Percentiles rank a stretch among this genome's conserved stretches.
Evolutionary conservation across 2,113 vertebrate genomes (phyloP).

Genomic region (Hydropotes inermis): DNA sequence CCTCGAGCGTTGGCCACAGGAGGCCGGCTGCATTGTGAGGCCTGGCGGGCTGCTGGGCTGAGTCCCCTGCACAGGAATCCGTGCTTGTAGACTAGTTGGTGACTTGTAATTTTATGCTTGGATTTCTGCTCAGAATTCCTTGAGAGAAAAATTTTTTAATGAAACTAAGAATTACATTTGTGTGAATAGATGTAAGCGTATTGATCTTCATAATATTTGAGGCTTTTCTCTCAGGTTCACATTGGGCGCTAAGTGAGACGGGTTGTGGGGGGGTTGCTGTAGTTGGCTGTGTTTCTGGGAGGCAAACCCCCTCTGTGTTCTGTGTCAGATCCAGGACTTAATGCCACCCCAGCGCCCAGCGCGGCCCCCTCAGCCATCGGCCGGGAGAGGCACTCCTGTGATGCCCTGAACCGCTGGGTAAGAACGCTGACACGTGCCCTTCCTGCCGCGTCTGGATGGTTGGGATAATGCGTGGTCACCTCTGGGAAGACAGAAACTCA

Average conservation of each 20-base stretch:
- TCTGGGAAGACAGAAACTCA: neutral
- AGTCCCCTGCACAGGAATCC: neutral
- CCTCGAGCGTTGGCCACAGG: too few species aligned
- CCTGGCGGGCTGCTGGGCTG: neutral
- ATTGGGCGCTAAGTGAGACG: neutral
- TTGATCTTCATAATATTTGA: neutral
- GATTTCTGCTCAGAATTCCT: neutral
- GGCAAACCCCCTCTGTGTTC: conserved; percentile 57
- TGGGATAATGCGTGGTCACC: rapidly evolving
- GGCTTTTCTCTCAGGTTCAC: neutral
- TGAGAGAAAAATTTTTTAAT: neutral
- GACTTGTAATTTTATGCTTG: neutral
- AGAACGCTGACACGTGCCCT: conserved; percentile 40
- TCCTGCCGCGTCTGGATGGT: rapidly evolving
- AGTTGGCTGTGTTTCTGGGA: neutral
- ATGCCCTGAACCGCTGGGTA: conserved; percentile 96
- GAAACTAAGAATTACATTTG: neutral
- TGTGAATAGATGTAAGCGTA: neutral
- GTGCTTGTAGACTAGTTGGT: neutral
- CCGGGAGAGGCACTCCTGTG: conserved; percentile 86
- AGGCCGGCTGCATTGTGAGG: neutral
- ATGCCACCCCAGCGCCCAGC: conserved; percentile 52
- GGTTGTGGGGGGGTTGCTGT: neutral
- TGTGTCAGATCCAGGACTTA: conserved; percentile 74
- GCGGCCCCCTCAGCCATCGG: conserved; percentile 58